Conservation (phyloP, 2,113 vertebrate genomes). For the Tylochromis polylepis region DNA sequence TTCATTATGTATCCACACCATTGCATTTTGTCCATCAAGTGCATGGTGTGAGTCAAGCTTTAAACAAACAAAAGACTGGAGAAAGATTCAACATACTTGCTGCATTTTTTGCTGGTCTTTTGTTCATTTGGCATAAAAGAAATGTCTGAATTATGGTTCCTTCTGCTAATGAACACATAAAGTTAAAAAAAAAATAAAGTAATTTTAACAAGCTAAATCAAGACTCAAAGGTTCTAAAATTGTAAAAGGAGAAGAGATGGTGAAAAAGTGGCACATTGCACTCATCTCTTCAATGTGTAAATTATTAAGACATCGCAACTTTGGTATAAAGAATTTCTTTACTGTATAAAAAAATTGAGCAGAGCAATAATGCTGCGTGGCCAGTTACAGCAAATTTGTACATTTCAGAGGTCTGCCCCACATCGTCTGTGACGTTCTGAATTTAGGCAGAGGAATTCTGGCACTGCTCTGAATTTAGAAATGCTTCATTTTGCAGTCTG, state of each 20-base stretch:
- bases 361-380: not conserved
- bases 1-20: not conserved
- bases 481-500: conserved; percentile 7
- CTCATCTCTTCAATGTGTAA: not conserved
- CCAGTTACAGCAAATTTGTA: not conserved
- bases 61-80: not conserved
- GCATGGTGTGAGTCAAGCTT: not conserved
- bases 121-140: not conserved
- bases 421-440: not conserved
- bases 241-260: not conserved
- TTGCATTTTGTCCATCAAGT: not conserved
- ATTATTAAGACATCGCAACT: not conserved
- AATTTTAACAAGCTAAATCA: not conserved
- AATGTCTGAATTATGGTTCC: not conserved
- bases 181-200: not conserved
- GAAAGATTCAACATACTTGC: not conserved
- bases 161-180: not conserved
- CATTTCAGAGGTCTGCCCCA: not conserved
- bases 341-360: not conserved
- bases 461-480: not conserved
- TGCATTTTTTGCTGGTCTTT: not conserved
- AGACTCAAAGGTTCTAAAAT: not conserved
- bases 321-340: not conserved
- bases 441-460: not conserved
- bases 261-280: not conserved